Percentiles rank a stretch among this genome's conserved stretches.
Conservation (phyloP, 2,113 vertebrate genomes). For the Morone chrysops region DNA sequence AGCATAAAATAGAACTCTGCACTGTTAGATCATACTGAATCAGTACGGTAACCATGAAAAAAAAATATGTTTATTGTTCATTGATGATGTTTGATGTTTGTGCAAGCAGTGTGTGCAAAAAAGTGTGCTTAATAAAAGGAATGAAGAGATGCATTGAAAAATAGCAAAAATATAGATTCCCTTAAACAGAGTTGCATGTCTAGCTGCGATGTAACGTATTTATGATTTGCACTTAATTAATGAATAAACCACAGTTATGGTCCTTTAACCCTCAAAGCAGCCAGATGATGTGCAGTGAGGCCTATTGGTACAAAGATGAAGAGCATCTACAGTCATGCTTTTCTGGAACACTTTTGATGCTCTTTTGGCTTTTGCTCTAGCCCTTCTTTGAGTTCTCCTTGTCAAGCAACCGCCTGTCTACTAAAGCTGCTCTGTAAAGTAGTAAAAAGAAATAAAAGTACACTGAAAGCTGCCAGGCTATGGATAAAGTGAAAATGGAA, state of each 20-base stretch:
- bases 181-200: neutral
- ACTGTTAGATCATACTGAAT: neutral
- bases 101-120: neutral
- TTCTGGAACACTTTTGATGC: slow-evolving; percentile 33
- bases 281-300: slow-evolving; percentile 35
- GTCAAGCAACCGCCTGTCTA: slow-evolving; percentile 39
- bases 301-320: slow-evolving; percentile 35
- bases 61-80: neutral
- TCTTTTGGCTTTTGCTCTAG: slow-evolving; percentile 6
- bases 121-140: no score
- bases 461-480: slow-evolving; percentile 35
- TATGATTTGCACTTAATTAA: neutral
- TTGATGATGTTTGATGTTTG: neutral
- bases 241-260: slow-evolving; percentile 2
- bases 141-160: neutral
- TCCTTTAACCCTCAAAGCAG: slow-evolving; percentile 28
- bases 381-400: slow-evolving; percentile 51
- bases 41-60: neutral
- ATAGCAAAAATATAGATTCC: neutral
- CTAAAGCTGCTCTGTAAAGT: slow-evolving; percentile 37
- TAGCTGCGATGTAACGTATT: neutral
- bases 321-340: slow-evolving; percentile 23
- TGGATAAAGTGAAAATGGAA: slow-evolving; percentile 42
- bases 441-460: neutral
- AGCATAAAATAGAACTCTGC: neutral